Evolutionary conservation across 2,888 invertebrate genomes (phyloP).

Genomic region (Sinhomidia bicolor): DNA sequence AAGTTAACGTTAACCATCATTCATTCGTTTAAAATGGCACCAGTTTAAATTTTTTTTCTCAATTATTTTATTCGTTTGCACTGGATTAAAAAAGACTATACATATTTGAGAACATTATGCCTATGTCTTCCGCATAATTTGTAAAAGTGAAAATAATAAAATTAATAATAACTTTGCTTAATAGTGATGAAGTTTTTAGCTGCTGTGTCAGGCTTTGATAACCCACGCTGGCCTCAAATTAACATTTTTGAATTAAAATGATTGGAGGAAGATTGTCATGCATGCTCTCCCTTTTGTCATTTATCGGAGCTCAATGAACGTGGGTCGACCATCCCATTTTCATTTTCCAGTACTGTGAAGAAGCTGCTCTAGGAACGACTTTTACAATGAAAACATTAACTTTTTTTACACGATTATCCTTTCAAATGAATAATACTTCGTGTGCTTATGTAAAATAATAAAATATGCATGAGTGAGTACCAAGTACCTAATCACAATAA

Average conservation of each 20-base stretch:
- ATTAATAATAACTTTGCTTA: slow-evolving; percentile 31
- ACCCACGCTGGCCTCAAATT: slow-evolving; percentile 33
- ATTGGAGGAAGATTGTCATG: background rate
- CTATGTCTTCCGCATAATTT: slow-evolving; percentile 26
- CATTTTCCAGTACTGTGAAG: background rate
- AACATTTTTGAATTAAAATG: slow-evolving; percentile 9
- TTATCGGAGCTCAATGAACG: background rate
- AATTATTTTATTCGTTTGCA: background rate
- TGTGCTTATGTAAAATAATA: too few relatives aligned
- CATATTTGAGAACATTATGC: background rate
- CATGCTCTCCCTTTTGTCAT: background rate
- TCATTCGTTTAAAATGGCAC: background rate
- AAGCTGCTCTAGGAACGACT: too few relatives aligned
- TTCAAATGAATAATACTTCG: too few relatives aligned
- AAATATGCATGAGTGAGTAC: too few relatives aligned
- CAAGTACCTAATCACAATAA: too few relatives aligned
- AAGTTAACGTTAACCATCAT: too few relatives aligned
- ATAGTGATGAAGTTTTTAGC: slow-evolving; percentile 45
- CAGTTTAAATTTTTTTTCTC: too few relatives aligned
- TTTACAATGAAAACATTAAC: too few relatives aligned
- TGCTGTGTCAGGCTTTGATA: slow-evolving; percentile 45
- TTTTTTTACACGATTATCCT: too few relatives aligned
- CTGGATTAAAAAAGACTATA: background rate
- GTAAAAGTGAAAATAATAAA: slow-evolving; percentile 51
- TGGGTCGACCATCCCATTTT: background rate